phyloP scores from a whole-genome alignment of 2,797 vertebrate genomes.

The Catamblyrhynchus diadema region DNA sequence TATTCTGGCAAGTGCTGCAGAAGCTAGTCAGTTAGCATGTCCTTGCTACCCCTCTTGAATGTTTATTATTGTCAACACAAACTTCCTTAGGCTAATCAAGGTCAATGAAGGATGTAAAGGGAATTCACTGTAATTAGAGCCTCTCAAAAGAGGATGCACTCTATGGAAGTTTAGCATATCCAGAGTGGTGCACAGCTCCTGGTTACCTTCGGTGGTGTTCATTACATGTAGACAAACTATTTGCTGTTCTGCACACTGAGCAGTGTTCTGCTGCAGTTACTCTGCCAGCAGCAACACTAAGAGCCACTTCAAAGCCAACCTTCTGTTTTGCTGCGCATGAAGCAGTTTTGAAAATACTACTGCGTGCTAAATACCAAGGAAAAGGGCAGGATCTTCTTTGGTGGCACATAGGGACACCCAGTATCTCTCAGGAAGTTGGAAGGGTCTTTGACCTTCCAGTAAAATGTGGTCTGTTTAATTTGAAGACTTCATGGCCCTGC shows the following conservation, averaged over 20 bases:
- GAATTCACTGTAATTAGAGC: neutral
- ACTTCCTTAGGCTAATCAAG: neutral
- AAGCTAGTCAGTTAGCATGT: neutral
- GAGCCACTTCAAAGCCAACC: neutral
- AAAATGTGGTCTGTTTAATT: neutral
- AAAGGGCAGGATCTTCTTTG: neutral
- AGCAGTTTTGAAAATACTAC: neutral
- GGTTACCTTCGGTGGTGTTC: neutral
- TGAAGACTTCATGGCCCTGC: neutral
- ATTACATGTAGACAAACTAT: fast-evolving
- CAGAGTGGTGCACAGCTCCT: neutral
- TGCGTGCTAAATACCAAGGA: neutral
- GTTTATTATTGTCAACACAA: neutral
- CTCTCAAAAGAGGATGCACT: neutral
- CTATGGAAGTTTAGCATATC: neutral
- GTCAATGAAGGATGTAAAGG: neutral
- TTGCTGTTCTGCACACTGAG: neutral
- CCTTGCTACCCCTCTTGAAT: neutral
- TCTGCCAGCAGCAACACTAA: neutral
- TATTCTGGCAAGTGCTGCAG: neutral
- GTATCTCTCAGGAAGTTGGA: neutral
- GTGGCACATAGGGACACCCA: neutral
- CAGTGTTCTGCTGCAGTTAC: neutral
- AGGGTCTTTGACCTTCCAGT: neutral
- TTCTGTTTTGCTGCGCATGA: neutral